These are phyloP conservation scores for Halcyon malimbica DNA, from an alignment of 2,113 vertebrate genomes.

Conservation along the genomic window DNA sequence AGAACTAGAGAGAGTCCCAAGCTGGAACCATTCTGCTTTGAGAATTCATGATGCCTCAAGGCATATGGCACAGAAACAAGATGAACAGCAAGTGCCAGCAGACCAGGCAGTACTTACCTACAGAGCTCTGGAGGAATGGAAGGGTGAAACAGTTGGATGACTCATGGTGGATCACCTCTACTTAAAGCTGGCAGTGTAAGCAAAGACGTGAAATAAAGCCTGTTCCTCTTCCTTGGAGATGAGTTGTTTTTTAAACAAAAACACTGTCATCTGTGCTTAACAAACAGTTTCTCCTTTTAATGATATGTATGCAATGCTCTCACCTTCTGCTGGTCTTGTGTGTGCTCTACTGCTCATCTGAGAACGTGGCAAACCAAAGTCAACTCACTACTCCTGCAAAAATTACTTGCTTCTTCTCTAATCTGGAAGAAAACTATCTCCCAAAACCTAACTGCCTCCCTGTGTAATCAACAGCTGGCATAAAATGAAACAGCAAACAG, in stretches of 20 bases:
- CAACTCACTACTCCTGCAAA: neutral
- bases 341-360: neutral
- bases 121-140: neutral
- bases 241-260: neutral
- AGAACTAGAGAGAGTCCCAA: neutral
- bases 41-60: neutral
- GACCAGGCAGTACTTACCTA: neutral
- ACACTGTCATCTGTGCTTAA: neutral
- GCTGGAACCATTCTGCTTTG: neutral
- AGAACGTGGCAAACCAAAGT: neutral
- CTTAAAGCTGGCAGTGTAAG: neutral
- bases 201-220: neutral
- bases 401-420: neutral
- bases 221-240: neutral
- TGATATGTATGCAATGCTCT: neutral
- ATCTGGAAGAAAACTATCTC: neutral
- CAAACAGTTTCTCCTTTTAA: neutral
- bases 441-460: neutral
- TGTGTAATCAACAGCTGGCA: neutral
- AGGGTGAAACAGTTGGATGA: neutral
- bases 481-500: neutral
- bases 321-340: neutral
- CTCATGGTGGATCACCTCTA: neutral
- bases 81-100: neutral
- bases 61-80: neutral